Percentiles rank a stretch among this genome's conserved stretches.
Evolutionary conservation across 2,797 vertebrate genomes (phyloP).

Genomic region (Aulostomus chinensis): DNA sequence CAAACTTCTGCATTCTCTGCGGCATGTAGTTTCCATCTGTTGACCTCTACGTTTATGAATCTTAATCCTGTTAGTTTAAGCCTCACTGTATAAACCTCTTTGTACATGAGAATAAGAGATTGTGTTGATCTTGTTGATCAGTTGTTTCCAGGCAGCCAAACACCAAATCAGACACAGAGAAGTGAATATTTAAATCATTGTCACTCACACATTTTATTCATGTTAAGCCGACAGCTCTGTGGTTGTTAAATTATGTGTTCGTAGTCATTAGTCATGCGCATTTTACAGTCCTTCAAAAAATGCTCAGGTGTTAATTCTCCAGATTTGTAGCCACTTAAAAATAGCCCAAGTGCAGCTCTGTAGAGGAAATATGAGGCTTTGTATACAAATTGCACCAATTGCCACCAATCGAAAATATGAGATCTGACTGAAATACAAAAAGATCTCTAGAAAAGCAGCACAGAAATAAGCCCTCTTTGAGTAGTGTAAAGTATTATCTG

Average conservation of each 20-base stretch:
- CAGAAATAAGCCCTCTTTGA: constrained; percentile 22
- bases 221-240: constrained; percentile 32
- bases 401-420: constrained; percentile 34
- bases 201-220: constrained; percentile 46
- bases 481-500: constrained; percentile 11
- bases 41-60: no score
- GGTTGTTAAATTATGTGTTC: constrained; percentile 6
- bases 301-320: no score
- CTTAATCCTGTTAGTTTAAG: no score
- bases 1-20: no score
- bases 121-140: constrained; percentile 1
- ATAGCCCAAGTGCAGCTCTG: constrained; percentile 25
- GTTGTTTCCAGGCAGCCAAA: constrained; percentile 2
- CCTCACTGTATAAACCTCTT: no score
- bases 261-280: constrained; percentile 1
- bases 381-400: constrained; percentile 33
- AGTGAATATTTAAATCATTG: constrained; percentile 5
- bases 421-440: constrained; percentile 18
- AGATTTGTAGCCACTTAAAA: constrained; percentile 34
- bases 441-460: constrained; percentile 38
- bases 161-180: constrained; percentile 16
- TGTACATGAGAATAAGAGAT: no score
- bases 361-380: constrained; percentile 18
- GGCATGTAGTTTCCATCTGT: no score
- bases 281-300: no score